phyloP scores from a whole-genome alignment of 2,888 invertebrate species.

The Lasius platythorax region DNA sequence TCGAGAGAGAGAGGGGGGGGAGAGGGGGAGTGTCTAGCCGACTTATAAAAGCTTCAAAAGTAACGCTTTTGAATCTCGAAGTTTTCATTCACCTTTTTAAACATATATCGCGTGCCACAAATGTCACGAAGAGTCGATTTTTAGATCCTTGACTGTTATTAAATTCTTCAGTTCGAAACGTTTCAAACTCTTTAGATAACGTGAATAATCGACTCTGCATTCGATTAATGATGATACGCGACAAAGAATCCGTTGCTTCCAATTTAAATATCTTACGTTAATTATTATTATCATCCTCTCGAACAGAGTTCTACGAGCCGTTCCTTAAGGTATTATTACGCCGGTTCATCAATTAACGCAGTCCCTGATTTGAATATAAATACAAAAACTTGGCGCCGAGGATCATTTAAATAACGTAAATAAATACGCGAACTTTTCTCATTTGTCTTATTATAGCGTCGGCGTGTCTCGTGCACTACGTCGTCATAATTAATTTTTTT shows the following conservation, averaged over 20 bases:
- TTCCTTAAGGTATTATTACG: background rate
- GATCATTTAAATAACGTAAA: slow-evolving; percentile 45
- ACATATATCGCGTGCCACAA: background rate
- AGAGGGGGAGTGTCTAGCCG: background rate
- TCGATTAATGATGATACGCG: background rate
- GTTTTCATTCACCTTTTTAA: background rate
- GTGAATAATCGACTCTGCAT: background rate
- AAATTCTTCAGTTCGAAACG: background rate
- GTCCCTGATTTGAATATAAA: slow-evolving; percentile 47
- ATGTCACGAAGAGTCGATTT: background rate
- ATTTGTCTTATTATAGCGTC: slow-evolving; percentile 50
- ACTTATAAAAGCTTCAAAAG: slow-evolving; percentile 24
- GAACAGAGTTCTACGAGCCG: background rate
- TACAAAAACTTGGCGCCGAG: slow-evolving; percentile 44
- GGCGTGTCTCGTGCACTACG: slow-evolving; percentile 2
- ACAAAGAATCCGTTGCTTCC: background rate
- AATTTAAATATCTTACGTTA: slow-evolving; percentile 2
- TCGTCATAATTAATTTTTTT: slow-evolving; percentile 54
- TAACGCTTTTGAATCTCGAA: slow-evolving; percentile 27
- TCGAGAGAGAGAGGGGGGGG: background rate
- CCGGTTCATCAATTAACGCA: slow-evolving; percentile 27
- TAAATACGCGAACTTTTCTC: slow-evolving; percentile 51
- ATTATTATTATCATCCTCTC: background rate
- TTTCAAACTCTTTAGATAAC: background rate
- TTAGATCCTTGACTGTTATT: background rate